phyloP scores from a whole-genome alignment of 1,140 invertebrate species.

The Nasonia longicornis region DNA sequence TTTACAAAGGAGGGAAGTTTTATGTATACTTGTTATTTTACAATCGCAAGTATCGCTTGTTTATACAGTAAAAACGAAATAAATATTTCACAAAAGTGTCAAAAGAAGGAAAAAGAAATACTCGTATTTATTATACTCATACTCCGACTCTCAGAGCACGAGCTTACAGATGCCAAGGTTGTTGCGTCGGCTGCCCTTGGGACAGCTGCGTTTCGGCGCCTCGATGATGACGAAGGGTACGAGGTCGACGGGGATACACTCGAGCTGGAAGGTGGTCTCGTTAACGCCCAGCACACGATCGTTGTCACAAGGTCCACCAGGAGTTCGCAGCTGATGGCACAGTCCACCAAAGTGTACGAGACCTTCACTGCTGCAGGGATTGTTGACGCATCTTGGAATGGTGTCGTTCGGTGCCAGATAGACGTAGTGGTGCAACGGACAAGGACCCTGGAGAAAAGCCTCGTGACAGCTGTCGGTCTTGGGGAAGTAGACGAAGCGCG shows the following conservation, averaged over 20 bases:
- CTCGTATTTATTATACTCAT: background rate
- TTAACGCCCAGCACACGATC: conserved; percentile 54
- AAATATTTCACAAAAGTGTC: background rate
- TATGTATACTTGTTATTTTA: conserved; percentile 26
- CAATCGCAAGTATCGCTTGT: conserved; percentile 24
- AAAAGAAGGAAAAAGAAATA: background rate
- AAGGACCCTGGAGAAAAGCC: conserved; percentile 75
- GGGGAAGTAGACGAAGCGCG: conserved; percentile 74
- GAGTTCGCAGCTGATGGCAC: conserved; percentile 69
- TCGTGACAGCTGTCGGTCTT: conserved; percentile 72
- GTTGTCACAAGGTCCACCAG: conserved; percentile 61
- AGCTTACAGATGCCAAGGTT: conserved; percentile 54
- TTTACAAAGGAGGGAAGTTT: conserved; percentile 20
- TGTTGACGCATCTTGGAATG: conserved; percentile 72
- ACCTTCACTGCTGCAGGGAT: conserved; percentile 71
- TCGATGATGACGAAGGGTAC: conserved; percentile 54
- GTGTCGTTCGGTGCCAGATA: conserved; percentile 68
- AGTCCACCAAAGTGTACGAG: conserved; percentile 67
- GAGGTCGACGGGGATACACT: conserved; percentile 50
- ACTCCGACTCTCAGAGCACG: background rate
- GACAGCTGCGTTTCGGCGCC: conserved; percentile 52
- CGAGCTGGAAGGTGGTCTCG: conserved; percentile 56
- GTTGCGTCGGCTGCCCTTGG: conserved; percentile 57
- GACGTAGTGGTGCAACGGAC: conserved; percentile 69
- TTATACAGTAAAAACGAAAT: conserved; percentile 24